Conservation (phyloP, 1,140 invertebrate genomes). For the Gryon sp. region DNA sequence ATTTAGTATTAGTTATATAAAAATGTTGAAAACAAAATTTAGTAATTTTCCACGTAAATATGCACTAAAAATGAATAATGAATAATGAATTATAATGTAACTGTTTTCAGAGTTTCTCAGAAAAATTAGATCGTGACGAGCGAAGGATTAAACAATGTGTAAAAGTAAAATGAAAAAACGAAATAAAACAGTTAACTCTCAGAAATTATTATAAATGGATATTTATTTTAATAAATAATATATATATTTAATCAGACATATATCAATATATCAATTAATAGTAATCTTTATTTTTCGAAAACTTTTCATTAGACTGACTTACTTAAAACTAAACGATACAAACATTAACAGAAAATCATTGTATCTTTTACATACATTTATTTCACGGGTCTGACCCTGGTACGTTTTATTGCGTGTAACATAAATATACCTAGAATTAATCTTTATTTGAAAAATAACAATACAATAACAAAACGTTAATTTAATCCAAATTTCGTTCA, state of each 20-base stretch:
- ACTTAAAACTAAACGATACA: constrained; percentile 62
- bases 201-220: constrained; percentile 41
- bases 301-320: constrained; percentile 63
- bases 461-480: constrained; percentile 60
- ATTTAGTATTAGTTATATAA: too few relatives aligned
- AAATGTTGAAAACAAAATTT: too few relatives aligned
- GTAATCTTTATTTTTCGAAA: constrained; percentile 66
- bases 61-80: too few relatives aligned
- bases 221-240: constrained; percentile 63
- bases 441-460: constrained; percentile 53
- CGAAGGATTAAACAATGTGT: constrained; percentile 27
- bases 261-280: constrained; percentile 64
- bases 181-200: constrained; percentile 1
- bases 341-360: constrained; percentile 61
- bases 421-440: constrained; percentile 60
- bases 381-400: constrained; percentile 53
- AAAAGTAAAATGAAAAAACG: constrained; percentile 14
- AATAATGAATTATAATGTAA: too few relatives aligned
- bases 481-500: constrained; percentile 50
- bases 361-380: constrained; percentile 57
- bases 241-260: constrained; percentile 61
- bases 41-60: too few relatives aligned
- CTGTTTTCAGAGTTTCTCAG: too few relatives aligned
- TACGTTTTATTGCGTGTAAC: constrained; percentile 57
- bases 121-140: constrained; percentile 15